A percentile compares a stretch with the other conserved stretches of the same genome.
Conservation (phyloP, 2,797 vertebrate species). For the Phrynocephalus vlangalii region DNA sequence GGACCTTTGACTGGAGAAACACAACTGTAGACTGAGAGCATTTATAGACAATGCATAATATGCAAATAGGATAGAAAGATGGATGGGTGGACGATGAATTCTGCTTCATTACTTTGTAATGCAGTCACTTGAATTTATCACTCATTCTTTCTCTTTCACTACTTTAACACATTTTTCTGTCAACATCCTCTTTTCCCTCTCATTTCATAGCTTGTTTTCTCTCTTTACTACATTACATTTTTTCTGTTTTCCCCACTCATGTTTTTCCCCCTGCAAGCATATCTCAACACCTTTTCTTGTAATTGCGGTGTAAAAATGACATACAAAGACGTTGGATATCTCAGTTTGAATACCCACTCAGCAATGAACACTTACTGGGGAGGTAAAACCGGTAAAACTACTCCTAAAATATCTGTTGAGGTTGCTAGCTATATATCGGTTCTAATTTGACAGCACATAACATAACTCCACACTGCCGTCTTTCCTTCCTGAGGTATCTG, state of each 20-base stretch:
- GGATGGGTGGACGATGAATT: neutral
- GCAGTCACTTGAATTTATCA: neutral
- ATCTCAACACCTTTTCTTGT: neutral
- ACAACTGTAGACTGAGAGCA: neutral
- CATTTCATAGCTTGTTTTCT: neutral
- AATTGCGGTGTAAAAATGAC: neutral
- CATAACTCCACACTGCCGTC: neutral
- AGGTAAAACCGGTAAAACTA: too few relatives aligned
- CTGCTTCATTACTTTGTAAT: neutral
- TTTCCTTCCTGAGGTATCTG: neutral
- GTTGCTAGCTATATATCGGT: too few relatives aligned
- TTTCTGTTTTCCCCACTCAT: neutral
- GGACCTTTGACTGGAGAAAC: constrained; percentile 5
- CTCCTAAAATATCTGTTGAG: too few relatives aligned
- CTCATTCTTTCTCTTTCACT: neutral
- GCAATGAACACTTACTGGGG: too few relatives aligned
- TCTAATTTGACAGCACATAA: too few relatives aligned
- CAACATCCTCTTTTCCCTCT: neutral
- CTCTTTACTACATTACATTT: neutral
- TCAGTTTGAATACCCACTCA: too few relatives aligned
- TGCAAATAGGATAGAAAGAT: neutral
- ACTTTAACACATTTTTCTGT: neutral
- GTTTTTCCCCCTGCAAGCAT: neutral
- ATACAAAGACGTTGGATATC: too few relatives aligned
- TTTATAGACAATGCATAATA: neutral